These are phyloP conservation scores for Andrena flavipes DNA, from an alignment of 2,888 invertebrate species.

Conservation along the genomic window DNA sequence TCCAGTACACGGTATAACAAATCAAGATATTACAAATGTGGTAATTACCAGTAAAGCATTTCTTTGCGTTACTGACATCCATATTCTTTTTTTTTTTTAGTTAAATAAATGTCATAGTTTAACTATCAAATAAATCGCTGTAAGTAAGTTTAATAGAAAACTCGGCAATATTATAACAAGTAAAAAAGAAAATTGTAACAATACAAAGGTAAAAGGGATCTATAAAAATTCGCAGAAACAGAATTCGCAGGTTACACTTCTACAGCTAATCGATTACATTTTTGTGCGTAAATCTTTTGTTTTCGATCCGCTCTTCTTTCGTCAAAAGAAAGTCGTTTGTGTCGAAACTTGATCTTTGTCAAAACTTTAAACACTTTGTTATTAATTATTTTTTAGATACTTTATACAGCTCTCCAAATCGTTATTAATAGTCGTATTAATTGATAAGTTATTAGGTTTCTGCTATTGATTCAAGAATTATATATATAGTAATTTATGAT, in stretches of 20 bases:
- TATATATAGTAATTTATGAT: neutral
- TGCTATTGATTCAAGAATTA: neutral
- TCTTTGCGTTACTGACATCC: constrained; percentile 38
- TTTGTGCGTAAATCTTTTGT: constrained; percentile 44
- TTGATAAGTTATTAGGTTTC: too few species aligned
- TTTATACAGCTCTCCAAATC: too few species aligned
- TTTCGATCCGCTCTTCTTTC: constrained; percentile 41
- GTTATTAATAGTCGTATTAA: too few species aligned
- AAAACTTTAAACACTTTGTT: neutral
- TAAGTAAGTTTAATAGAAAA: constrained; percentile 9
- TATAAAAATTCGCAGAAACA: constrained; percentile 50
- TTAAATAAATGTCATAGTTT: constrained; percentile 14
- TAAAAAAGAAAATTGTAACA: constrained; percentile 45
- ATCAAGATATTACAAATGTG: neutral
- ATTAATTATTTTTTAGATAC: too few species aligned
- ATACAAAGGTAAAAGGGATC: constrained; percentile 47
- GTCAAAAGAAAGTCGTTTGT: constrained; percentile 30
- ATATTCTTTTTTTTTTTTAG: constrained; percentile 17
- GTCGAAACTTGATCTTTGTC: neutral
- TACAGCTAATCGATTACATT: constrained; percentile 53
- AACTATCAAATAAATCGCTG: neutral
- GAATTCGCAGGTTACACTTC: constrained; percentile 53
- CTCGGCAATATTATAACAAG: constrained; percentile 16
- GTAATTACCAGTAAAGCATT: constrained; percentile 39
- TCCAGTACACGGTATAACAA: neutral